Base-by-base conservation (phyloP, 1,140 invertebrate species). In the Chrysoperla carnea region DNA sequence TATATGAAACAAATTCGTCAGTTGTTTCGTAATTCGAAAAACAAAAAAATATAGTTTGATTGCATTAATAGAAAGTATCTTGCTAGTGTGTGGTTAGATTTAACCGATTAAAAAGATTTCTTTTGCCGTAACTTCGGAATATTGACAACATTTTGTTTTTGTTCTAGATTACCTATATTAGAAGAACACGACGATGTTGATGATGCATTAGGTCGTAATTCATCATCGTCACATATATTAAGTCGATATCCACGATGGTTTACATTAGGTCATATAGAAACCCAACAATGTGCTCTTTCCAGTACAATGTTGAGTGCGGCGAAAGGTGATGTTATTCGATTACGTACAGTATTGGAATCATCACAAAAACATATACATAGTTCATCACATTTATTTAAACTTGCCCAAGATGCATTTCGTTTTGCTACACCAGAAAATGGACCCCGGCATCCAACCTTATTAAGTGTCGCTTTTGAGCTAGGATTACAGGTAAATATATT, bases 401-500 rank as follows among this genome's bases (percentile, higher is more conserved):
- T 88, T 27, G 83, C 84, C 39, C 82, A 86, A 60, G 83, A 87
- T 63, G 80, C 82, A 17, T 80, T 86, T 61, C 72, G 81, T 23
- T 81, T 84, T 56, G 82, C 81, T 37, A 79, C 81, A 28, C 81
- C 82, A 11, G 70, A 78, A 48, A 76, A 78, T 56, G 73, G 75
- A 35, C 68, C 76, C 8, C 70, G 80, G 54, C 78, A 82, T 59
- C 70, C 75, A 46, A 73, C 78, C 1, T 62, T 85, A 36, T 67
- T 88, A 3, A 81, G 78, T 50, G 81, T 81, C 23, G 79, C 82
- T 13, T 82, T 84, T 59, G 80, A 85, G 61, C 65, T 87, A 13
- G 84, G 84, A 12, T 59, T 86, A 37, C 81, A 86, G 69, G 78
- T 81, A 61, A 50, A 27, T 48, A n/a, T 13, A 35, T 23, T 23